A percentile compares a stretch with the other conserved stretches of the same genome.
These are phyloP conservation scores for Aythya baeri DNA, from an alignment of 2,113 vertebrate species.

Conservation along the genomic window DNA sequence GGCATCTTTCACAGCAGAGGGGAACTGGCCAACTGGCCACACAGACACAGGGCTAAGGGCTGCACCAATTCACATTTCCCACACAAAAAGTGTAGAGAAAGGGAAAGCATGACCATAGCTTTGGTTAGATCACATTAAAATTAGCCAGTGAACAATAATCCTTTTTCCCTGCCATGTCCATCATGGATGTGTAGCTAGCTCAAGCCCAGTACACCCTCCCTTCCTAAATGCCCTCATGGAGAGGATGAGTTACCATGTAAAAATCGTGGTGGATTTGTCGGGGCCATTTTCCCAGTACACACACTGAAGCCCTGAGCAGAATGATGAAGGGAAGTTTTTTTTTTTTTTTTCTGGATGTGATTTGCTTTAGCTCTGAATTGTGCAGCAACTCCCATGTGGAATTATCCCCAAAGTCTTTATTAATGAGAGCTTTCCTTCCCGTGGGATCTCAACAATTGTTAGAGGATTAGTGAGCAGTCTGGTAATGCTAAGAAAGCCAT, in stretches of 20 bases:
- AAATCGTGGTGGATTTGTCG: background rate
- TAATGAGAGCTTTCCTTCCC: conserved; percentile 39
- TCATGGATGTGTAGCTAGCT: background rate
- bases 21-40: background rate
- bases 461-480: conserved; percentile 10
- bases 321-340: background rate
- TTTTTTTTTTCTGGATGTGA: background rate
- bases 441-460: background rate
- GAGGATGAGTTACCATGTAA: rapidly evolving
- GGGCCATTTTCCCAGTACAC: background rate
- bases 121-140: background rate
- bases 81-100: background rate
- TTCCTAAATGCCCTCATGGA: background rate
- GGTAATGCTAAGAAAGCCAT: conserved; percentile 7
- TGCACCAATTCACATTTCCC: background rate
- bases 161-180: background rate
- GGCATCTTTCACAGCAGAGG: background rate
- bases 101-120: background rate
- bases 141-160: background rate
- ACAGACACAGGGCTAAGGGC: background rate
- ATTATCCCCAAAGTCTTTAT: background rate
- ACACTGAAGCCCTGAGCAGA: background rate
- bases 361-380: background rate
- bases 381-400: background rate
- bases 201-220: background rate